phyloP scores from a whole-genome alignment of 2,888 invertebrate genomes.

The Machimus rusticus region DNA sequence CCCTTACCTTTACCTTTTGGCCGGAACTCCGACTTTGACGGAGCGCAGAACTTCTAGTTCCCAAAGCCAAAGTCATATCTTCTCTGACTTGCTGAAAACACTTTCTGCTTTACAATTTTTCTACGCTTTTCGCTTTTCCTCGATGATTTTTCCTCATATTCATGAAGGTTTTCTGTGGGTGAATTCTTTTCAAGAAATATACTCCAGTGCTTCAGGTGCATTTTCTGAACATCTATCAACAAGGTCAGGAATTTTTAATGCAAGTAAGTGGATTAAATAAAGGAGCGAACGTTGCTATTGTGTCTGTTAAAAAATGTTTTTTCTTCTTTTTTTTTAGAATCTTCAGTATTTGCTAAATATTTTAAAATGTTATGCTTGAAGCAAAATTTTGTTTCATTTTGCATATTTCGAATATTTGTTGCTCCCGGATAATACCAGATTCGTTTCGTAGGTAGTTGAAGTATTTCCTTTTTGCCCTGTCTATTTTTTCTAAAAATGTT shows the following conservation, averaged over 20 bases:
- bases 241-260: background rate
- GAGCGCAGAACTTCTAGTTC: background rate
- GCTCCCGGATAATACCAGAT: background rate
- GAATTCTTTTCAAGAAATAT: background rate
- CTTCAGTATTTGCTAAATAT: background rate
- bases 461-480: background rate
- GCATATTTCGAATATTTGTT: background rate
- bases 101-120: background rate
- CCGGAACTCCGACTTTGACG: background rate
- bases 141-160: background rate
- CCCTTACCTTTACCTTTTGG: background rate
- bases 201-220: background rate
- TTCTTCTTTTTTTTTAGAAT: background rate
- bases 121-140: background rate
- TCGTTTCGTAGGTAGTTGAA: background rate
- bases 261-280: background rate
- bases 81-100: background rate
- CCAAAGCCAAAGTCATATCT: background rate
- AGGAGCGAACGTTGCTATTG: background rate
- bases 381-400: background rate
- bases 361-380: background rate
- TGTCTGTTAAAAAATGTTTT: background rate
- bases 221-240: background rate
- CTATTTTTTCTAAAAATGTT: background rate
- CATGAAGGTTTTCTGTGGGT: background rate